Base-by-base conservation (phyloP, 1,140 invertebrate species). In the Drosophila mauritiana region DNA sequence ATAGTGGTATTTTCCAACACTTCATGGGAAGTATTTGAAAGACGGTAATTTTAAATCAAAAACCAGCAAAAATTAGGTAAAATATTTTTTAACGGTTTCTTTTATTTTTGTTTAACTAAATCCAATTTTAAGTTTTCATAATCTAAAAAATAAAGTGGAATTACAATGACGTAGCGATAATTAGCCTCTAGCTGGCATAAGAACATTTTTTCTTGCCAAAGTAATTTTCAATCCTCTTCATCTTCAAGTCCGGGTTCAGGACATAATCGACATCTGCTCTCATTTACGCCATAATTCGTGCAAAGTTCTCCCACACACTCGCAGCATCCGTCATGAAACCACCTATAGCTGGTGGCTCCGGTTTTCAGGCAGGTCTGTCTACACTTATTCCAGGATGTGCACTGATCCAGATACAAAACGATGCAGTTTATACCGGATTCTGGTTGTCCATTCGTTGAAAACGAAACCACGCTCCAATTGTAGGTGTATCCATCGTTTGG, bases 281-380 rank as follows among this genome's bases (percentile, higher is more conserved):
- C 83, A 22, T 86, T 86, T 13, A 79, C 31, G 96, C 61, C 57
- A 96, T 92, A 93, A 95, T 85, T 95, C 95, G 12, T 93, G 94
- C 55, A 94, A 93, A 80, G 94, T 58, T 96, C 94, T 5, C 97
- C 97, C 65, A 99, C 94, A 92, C 98, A 99, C 92, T 98, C 96
- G 93, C 98, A 99, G 84, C 98, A 99, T 1, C 97, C 97, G 91
- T 98, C 96, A 91, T 98, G 97, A 92, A 98, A 99, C 97, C 97
- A 98, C 84, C 98, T 75, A 39, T 82, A 91, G 52, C 89, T 91
- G 5, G 68, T 69, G 17, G 89, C 89, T 55, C 89, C 89, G 39
- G 80, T 84, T 20, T 74, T 73, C 6, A 86, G 54, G 34, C 89
- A 91, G 17, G 78, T 85, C 49, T 89, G 76, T 1, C 80, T 48